Percentiles rank a stretch among this genome's conserved stretches.
Evolutionary conservation across 37 sponge, comb jelly and placozoan genomes (phyloP).

Genomic region (Hexactinellida sp.): DNA sequence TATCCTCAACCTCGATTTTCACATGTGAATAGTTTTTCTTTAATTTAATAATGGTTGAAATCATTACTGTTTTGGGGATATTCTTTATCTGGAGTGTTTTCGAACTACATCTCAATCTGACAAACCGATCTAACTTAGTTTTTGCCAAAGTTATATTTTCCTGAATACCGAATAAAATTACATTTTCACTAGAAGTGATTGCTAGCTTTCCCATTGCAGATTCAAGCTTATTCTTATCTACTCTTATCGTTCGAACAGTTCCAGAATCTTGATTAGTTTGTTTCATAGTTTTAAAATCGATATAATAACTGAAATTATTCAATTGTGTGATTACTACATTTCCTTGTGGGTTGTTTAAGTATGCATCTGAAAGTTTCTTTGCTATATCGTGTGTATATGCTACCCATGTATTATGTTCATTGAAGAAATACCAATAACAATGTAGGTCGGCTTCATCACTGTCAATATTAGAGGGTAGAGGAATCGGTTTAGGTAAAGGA

Average conservation of each 20-base stretch:
- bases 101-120: not conserved
- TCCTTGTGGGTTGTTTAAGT: slow-evolving; percentile 14
- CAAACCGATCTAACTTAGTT: not conserved
- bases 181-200: not conserved
- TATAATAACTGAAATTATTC: slow-evolving; percentile 15
- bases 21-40: not conserved
- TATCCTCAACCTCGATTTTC: not conserved
- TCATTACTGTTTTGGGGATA: not conserved
- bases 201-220: not conserved
- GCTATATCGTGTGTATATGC: slow-evolving; percentile 16
- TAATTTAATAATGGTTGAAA: not conserved
- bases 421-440: not conserved
- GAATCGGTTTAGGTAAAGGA: slow-evolving; percentile 4
- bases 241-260: not conserved
- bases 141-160: not conserved
- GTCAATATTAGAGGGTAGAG: not conserved
- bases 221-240: slow-evolving; percentile 5
- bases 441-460: not conserved
- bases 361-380: slow-evolving; percentile 13
- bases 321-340: not conserved
- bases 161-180: not conserved
- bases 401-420: not conserved
- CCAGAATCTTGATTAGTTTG: slow-evolving; percentile 41
- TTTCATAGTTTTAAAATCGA: slow-evolving; percentile 42
- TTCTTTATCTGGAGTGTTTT: not conserved